phyloP scores from a whole-genome alignment of 2,888 invertebrate species.

The Onchidella celtica region DNA sequence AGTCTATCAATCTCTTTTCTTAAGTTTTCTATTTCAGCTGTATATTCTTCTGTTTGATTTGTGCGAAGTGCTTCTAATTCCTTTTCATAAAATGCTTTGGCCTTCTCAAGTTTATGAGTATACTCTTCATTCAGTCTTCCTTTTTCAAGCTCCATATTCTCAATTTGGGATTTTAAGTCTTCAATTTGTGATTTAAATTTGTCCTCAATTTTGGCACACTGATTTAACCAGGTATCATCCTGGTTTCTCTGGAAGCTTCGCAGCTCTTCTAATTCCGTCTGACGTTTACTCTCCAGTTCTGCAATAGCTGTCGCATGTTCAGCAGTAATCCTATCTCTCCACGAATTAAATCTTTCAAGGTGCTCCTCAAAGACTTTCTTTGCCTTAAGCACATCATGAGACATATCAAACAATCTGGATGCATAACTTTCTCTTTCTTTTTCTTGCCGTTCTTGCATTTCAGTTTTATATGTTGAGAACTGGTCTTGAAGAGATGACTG shows the following conservation, averaged over 20 bases:
- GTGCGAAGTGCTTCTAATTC: slow-evolving; percentile 74
- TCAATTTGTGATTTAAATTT: slow-evolving; percentile 68
- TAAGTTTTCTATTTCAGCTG: slow-evolving; percentile 64
- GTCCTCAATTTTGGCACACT: slow-evolving; percentile 69
- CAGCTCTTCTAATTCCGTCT: slow-evolving; percentile 71
- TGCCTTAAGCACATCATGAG: slow-evolving; percentile 73
- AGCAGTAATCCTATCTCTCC: slow-evolving; percentile 65
- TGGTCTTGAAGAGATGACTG: slow-evolving; percentile 64
- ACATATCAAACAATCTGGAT: slow-evolving; percentile 70
- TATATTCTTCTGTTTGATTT: slow-evolving; percentile 61
- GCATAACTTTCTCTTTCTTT: slow-evolving; percentile 71
- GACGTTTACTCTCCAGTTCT: slow-evolving; percentile 68
- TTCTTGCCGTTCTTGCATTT: slow-evolving; percentile 68
- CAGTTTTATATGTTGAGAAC: slow-evolving; percentile 70
- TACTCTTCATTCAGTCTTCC: slow-evolving; percentile 71
- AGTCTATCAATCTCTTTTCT: slow-evolving; percentile 72
- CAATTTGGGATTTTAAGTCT: slow-evolving; percentile 62
- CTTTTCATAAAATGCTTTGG: slow-evolving; percentile 77
- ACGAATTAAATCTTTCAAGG: slow-evolving; percentile 67
- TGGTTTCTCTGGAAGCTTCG: slow-evolving; percentile 62
- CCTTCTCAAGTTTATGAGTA: slow-evolving; percentile 75
- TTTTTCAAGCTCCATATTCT: slow-evolving; percentile 66
- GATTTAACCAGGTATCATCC: slow-evolving; percentile 68
- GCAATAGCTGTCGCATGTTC: slow-evolving; percentile 70
- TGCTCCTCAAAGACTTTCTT: slow-evolving; percentile 77